A percentile compares a stretch with the other conserved stretches of the same genome.
Conservation (phyloP, 2,888 invertebrate species). For the Cheiracanthium punctorium region DNA sequence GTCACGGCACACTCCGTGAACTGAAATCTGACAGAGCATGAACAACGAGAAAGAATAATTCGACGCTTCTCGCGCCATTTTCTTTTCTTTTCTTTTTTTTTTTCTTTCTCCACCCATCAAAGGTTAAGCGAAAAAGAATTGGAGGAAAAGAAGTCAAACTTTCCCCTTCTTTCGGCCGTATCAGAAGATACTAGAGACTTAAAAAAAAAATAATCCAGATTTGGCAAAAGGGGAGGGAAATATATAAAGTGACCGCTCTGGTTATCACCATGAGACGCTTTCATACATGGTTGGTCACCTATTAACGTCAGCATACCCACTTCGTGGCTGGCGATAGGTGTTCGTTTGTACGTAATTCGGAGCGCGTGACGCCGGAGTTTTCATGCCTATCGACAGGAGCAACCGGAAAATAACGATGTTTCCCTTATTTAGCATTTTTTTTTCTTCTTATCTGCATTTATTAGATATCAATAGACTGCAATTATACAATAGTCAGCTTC, state of each 20-base stretch:
- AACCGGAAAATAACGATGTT: too few relatives aligned
- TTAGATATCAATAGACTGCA: too few relatives aligned
- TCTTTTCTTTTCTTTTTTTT: too few relatives aligned
- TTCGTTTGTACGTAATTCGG: neutral
- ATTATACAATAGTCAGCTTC: too few relatives aligned
- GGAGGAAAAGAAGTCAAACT: neutral
- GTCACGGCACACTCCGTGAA: neutral
- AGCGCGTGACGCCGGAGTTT: too few relatives aligned
- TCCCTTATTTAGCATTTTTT: too few relatives aligned
- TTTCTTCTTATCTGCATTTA: too few relatives aligned
- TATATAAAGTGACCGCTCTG: neutral
- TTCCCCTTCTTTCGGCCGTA: neutral
- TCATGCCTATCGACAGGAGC: too few relatives aligned
- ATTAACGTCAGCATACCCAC: neutral
- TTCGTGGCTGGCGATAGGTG: neutral
- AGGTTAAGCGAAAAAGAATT: neutral
- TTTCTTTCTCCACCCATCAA: too few relatives aligned
- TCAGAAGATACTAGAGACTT: neutral
- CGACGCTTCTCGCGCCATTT: neutral
- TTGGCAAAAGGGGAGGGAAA: neutral
- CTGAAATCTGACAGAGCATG: neutral
- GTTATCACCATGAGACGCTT: neutral
- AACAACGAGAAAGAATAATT: neutral
- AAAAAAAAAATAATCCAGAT: too few relatives aligned
- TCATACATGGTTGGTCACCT: neutral